Evolutionary conservation across 2,113 vertebrate genomes (phyloP), one percentile per base, ranked within the genome.

Genomic region (Probosciger aterrimus): DNA sequence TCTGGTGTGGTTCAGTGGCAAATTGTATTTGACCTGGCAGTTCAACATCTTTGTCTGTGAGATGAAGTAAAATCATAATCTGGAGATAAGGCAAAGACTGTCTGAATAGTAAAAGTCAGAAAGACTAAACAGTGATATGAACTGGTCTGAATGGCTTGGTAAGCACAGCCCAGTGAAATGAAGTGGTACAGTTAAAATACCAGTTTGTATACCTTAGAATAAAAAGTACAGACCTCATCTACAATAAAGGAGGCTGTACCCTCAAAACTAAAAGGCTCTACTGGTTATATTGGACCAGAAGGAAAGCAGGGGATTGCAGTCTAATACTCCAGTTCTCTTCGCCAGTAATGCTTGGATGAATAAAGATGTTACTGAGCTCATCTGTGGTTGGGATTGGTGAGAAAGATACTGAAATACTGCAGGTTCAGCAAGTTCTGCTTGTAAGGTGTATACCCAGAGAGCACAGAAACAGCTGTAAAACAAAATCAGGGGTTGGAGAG

Each of bases 341-440:
- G 28, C 31, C 53, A 75, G 18, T 55, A 67, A 24, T 2, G 0
- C 27, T 31, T 75, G 39, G 13, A 30, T 4, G 18, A 79, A 71
- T 88, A 43, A 78, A 82, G 46, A 55, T 16, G 22, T 84, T 47
- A 41, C 50, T 75, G 75, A 74, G n/a, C 37, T 49, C 12, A 0
- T 77, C 76, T 53, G 37, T 71, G 17, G 10, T 17, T 83, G 37
- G 31, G 68, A 27, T 49, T 74, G 59, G 28, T 55, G 50, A 67
- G 80, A 93, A 49, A 0, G 0, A 53, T 25, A 18, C 59, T 86
- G 80, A 69, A 81, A 94, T 70, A 50, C 6, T 59, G 77, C 76
- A 82, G 33, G 55, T 78, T 95, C 86, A 88, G 83, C 86, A 81
- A 77, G 69, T 88, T 93, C 64, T 91, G 35, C 62, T 59, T 78